A percentile compares a stretch with the other conserved stretches of the same genome.
These are phyloP conservation scores for Sapayoa aenigma DNA, from an alignment of 2,113 vertebrate genomes.

Conservation along the genomic window DNA sequence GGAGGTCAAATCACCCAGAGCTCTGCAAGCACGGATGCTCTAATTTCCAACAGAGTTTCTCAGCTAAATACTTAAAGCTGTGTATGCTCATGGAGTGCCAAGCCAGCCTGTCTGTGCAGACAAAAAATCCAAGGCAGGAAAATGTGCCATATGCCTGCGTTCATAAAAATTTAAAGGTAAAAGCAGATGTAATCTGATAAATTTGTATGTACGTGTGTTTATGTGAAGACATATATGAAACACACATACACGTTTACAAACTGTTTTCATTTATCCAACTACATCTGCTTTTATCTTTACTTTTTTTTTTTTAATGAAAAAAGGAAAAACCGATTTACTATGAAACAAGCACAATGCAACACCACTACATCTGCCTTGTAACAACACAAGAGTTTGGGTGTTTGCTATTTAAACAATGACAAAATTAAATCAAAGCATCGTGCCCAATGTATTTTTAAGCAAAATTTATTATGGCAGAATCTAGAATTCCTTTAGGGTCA, in stretches of 20 bases:
- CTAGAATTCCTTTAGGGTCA: slow-evolving; percentile 48
- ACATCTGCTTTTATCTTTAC: slow-evolving; percentile 34
- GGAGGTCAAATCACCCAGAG: slow-evolving; percentile 85
- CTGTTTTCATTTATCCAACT: slow-evolving; percentile 46
- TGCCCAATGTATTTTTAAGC: neutral
- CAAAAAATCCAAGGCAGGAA: slow-evolving; percentile 62
- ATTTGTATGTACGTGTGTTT: slow-evolving; percentile 64
- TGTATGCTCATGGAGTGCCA: slow-evolving; percentile 72
- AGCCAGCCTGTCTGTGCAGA: slow-evolving; percentile 65
- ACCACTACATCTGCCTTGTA: slow-evolving; percentile 27
- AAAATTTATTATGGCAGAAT: slow-evolving; percentile 9
- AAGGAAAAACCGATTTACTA: slow-evolving; percentile 1
- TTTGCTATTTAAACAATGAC: neutral
- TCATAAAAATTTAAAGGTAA: slow-evolving; percentile 83
- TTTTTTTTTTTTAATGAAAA: neutral
- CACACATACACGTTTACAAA: slow-evolving; percentile 29
- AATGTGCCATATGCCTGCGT: slow-evolving; percentile 74
- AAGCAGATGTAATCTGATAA: slow-evolving; percentile 79
- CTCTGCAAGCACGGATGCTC: slow-evolving; percentile 69
- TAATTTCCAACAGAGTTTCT: slow-evolving; percentile 73
- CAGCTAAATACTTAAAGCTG: slow-evolving; percentile 78
- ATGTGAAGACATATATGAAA: slow-evolving; percentile 62
- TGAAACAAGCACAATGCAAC: neutral
- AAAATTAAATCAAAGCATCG: slow-evolving; percentile 8
- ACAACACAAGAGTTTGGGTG: slow-evolving; percentile 3